Evolutionary conservation across 2,113 vertebrate genomes (phyloP).

Genomic region (Ceyx cyanopectus): DNA sequence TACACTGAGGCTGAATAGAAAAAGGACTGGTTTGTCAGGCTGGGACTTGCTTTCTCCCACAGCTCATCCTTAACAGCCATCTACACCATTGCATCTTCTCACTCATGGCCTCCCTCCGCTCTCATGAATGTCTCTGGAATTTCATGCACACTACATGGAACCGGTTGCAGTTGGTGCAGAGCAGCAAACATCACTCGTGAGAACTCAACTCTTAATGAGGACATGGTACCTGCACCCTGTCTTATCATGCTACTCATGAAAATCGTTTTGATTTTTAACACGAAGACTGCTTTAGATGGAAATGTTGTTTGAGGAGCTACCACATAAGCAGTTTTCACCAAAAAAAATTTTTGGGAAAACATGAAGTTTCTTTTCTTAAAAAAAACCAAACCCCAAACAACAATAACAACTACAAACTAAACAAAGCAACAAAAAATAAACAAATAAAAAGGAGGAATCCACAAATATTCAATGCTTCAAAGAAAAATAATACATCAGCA

Average conservation of each 20-base stretch:
- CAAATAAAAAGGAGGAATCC: not conserved
- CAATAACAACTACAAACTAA: too few relatives aligned
- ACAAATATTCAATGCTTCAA: not conserved
- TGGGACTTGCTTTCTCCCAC: not conserved
- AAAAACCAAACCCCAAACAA: not conserved
- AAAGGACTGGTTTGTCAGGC: not conserved
- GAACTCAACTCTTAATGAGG: constrained; percentile 27
- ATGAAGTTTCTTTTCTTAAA: not conserved
- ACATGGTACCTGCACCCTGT: not conserved
- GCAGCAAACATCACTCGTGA: not conserved
- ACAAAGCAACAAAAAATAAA: not conserved
- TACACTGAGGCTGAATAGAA: not conserved
- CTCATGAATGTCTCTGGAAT: not conserved
- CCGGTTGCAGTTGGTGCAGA: not conserved
- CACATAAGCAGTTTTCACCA: not conserved
- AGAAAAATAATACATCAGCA: not conserved
- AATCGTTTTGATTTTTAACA: not conserved
- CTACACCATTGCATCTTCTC: not conserved
- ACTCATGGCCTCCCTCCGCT: not conserved
- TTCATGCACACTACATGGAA: accelerated
- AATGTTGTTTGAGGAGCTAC: not conserved
- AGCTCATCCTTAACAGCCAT: not conserved
- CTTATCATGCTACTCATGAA: not conserved
- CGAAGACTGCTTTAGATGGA: not conserved
- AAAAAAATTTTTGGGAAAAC: not conserved